A percentile compares a stretch with the other conserved stretches of the same genome.
Conservation (phyloP, 2,888 invertebrate species). For the Pterostichus niger region DNA sequence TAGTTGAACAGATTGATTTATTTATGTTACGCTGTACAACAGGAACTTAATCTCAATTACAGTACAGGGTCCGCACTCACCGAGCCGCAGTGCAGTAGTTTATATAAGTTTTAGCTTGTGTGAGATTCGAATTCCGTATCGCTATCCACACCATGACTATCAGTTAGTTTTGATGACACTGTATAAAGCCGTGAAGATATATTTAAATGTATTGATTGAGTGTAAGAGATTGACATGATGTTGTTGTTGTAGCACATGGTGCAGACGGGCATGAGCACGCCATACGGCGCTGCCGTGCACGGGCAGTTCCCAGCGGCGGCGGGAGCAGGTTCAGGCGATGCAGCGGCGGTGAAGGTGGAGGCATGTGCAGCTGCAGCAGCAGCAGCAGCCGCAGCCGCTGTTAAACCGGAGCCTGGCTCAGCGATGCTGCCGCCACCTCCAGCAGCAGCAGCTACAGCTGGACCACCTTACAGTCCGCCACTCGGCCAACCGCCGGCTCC, state of each 20-base stretch:
- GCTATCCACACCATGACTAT: too few relatives aligned
- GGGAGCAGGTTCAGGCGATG: conserved; percentile 75
- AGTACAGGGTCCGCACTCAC: too few relatives aligned
- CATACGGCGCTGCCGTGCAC: conserved; percentile 83
- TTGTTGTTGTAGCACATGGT: conserved; percentile 91
- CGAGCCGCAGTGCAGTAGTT: too few relatives aligned
- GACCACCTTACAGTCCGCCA: conserved; percentile 75
- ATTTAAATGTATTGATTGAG: too few relatives aligned
- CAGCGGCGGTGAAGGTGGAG: conserved; percentile 77
- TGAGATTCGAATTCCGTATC: too few relatives aligned
- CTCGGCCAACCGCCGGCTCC: conserved; percentile 73
- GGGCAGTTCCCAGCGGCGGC: conserved; percentile 78
- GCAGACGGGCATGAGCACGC: conserved; percentile 92
- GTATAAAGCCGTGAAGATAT: too few relatives aligned
- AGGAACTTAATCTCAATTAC: too few relatives aligned
- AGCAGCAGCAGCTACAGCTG: conserved; percentile 76
- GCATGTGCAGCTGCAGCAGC: conserved; percentile 78
- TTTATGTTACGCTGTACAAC: too few relatives aligned
- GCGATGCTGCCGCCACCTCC: conserved; percentile 77
- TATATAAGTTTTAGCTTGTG: too few relatives aligned
- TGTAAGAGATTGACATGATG: too few relatives aligned
- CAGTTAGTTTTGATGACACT: too few relatives aligned
- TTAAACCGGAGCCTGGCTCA: conserved; percentile 75
- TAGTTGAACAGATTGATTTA: too few relatives aligned
- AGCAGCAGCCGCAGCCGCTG: conserved; percentile 75